These are phyloP conservation scores for Prosopocoilus inquinatus DNA, from an alignment of 2,888 invertebrate species.

Conservation along the genomic window DNA sequence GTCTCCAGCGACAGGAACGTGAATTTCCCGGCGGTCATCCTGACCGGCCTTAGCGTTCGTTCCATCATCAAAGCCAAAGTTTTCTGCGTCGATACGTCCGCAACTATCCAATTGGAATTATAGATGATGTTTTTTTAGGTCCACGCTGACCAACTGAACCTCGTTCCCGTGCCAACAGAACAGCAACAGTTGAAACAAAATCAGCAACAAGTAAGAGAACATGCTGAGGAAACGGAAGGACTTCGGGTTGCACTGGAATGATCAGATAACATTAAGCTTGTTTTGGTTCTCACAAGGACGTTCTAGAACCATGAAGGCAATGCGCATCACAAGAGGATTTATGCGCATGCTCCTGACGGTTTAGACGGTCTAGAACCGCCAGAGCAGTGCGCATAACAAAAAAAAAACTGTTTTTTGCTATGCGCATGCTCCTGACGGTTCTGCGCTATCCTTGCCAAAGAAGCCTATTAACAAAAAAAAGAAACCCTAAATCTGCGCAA, in stretches of 20 bases:
- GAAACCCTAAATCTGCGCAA: not conserved
- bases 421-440: no score
- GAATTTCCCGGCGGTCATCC: constrained; percentile 54
- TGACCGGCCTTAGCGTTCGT: constrained; percentile 51
- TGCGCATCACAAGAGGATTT: no score
- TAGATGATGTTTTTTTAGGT: constrained; percentile 32
- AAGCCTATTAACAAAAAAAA: no score
- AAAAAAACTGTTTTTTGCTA: no score
- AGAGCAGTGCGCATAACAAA: no score
- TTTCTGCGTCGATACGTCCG: constrained; percentile 27
- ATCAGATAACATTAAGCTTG: constrained; percentile 14
- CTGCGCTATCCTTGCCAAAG: no score
- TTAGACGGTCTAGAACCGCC: no score
- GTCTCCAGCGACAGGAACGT: constrained; percentile 53
- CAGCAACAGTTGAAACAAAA: constrained; percentile 29
- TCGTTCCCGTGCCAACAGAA: constrained; percentile 34
- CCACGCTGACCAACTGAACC: constrained; percentile 27
- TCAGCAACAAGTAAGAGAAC: constrained; percentile 25
- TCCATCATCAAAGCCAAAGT: constrained; percentile 49
- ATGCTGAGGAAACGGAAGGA: constrained; percentile 22
- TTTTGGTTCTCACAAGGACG: no score
- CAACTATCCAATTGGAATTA: constrained; percentile 30
- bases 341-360: no score
- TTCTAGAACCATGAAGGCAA: no score
- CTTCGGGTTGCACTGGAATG: constrained; percentile 17